Evolutionary conservation across 2,888 invertebrate genomes (phyloP).

Genomic region (Steinernema hermaphroditum): DNA sequence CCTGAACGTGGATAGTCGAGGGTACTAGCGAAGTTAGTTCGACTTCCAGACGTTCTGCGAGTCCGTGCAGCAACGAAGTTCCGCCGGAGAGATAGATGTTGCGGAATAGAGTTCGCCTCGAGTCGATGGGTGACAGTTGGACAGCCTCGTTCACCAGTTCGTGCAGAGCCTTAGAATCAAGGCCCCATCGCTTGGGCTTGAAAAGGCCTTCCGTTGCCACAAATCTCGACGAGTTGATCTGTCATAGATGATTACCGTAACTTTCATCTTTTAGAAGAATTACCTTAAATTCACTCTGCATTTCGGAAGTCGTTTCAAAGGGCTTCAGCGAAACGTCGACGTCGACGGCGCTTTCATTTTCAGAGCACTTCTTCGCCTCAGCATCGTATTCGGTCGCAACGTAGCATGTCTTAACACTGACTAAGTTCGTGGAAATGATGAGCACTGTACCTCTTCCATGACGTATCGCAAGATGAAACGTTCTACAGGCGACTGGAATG

Average conservation of each 20-base stretch:
- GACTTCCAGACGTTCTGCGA: conserved; percentile 71
- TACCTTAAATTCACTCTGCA: conserved; percentile 38
- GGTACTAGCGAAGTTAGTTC: conserved; percentile 72
- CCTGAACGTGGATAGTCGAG: conserved; percentile 69
- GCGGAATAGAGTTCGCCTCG: conserved; percentile 68
- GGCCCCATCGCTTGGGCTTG: conserved; percentile 71
- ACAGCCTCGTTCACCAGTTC: conserved; percentile 71
- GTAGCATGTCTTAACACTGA: conserved; percentile 34
- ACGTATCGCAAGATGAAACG: conserved; percentile 69
- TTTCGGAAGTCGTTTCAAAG: conserved; percentile 56
- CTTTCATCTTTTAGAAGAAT: not conserved
- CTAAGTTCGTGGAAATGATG: not conserved
- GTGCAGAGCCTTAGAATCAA: conserved; percentile 72
- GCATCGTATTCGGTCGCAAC: conserved; percentile 26
- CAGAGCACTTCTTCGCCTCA: conserved; percentile 30
- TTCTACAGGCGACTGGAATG: conserved; percentile 69
- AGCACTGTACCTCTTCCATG: conserved; percentile 67
- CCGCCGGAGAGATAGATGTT: conserved; percentile 72
- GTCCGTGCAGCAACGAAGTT: conserved; percentile 71
- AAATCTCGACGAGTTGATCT: conserved; percentile 69
- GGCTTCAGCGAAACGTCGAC: conserved; percentile 49
- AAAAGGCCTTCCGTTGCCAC: conserved; percentile 71
- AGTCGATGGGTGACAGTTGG: conserved; percentile 72
- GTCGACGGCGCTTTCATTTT: conserved; percentile 45
- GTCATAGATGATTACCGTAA: no score